Base-by-base conservation (phyloP, 2,888 invertebrate species). In the Crossocerus cetratus region DNA sequence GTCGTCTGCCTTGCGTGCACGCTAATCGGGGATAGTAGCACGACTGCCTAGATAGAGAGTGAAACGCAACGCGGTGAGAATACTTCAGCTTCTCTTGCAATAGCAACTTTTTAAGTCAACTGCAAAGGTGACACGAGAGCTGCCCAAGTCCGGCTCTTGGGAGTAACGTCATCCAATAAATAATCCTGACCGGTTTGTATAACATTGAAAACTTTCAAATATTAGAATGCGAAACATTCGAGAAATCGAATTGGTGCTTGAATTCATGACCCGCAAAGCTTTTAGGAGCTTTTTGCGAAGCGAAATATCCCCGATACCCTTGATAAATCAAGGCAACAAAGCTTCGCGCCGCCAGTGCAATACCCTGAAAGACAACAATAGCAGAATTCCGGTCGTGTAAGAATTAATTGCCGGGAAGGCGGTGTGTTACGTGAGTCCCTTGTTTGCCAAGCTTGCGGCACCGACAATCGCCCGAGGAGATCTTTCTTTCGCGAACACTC, bases 21-120 rank as follows among this genome's bases (percentile, higher is more conserved):
- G 16, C 74, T 61, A 54, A 79, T 77, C 70, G 81, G 74, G 72
- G 82, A 81, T 67, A 85, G 78, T 73, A 84, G 75, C 76, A 82
- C 73, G 62, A 77, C 61, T 58, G 72, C 76, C 86, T 86, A 75
- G 32, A 32, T 32, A 32, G 57, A 79, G 72, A 72, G 63, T 54
- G 62, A 82, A 66, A 82, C 57, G 72, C 21, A 63, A 32, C 61
- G 22, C 54, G 23, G 62, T 54, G 43, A 55, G 32, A 49, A 49
- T 58, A 32, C 32, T 32, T 4, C 11, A 32, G 32, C 32, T 32
- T 32, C 8, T 32, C 32, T 32, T 32, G 32, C n/a, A n/a, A n/a
- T 32, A 32, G 8, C 32, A 32, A 32, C 8, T 11, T 4, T 32
- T 32, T 32, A 32, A 32, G 32, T 8, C 5, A 32, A 32, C 32